These are phyloP conservation scores for Perdita meconis DNA, from an alignment of 2,888 invertebrate species.

Conservation along the genomic window DNA sequence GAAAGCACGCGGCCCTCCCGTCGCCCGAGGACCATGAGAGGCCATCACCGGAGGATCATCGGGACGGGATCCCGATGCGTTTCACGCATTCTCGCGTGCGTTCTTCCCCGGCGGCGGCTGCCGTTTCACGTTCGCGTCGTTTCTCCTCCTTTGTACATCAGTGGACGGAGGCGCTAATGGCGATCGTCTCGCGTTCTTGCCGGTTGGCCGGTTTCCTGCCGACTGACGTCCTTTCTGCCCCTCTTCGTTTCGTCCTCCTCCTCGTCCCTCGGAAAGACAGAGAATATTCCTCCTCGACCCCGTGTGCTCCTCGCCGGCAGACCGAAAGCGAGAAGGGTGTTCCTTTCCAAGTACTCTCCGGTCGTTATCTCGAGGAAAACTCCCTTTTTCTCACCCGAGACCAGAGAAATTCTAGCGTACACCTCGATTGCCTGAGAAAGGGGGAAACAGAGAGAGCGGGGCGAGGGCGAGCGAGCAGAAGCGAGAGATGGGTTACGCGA, in stretches of 20 bases:
- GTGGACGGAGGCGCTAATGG: conserved; percentile 71
- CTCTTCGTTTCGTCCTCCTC: conserved; percentile 3
- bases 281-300: conserved; percentile 24
- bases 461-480: conserved; percentile 16
- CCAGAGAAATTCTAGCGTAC: conserved; percentile 62
- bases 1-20: conserved; percentile 38
- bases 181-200: conserved; percentile 73
- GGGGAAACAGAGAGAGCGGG: conserved; percentile 32
- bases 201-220: conserved; percentile 68
- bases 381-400: conserved; percentile 67
- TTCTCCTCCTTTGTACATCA: conserved; percentile 66
- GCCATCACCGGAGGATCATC: conserved; percentile 48
- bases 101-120: conserved; percentile 64
- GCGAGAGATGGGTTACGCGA: conserved; percentile 9
- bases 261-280: conserved; percentile 14
- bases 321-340: conserved; percentile 57
- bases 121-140: conserved; percentile 57
- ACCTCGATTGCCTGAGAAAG: conserved; percentile 60
- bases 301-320: conserved; percentile 26
- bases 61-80: conserved; percentile 57
- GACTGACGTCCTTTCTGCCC: conserved; percentile 12
- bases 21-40: conserved; percentile 24
- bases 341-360: conserved; percentile 61
- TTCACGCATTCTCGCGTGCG: conserved; percentile 75
- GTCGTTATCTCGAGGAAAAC: conserved; percentile 76